Base-by-base conservation (phyloP, 1,140 invertebrate genomes). In the Orchesella cincta region DNA sequence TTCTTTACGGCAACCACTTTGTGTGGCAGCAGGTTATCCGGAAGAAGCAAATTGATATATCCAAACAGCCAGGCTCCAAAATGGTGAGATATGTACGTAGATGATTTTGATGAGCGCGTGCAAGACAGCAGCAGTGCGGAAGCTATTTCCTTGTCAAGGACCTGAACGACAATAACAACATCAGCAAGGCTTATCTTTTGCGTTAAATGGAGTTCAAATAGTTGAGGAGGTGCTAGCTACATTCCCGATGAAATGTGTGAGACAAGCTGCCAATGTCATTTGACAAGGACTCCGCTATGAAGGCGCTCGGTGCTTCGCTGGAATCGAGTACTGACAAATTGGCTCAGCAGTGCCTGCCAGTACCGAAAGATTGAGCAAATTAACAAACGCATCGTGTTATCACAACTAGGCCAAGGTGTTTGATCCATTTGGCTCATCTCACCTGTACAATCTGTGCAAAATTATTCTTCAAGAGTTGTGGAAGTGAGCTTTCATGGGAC, bases 391-490 rank as follows among this genome's bases (percentile, higher is more conserved):
- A 74, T 82, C 31, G 74, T 85, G 23, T 67, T 85, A 1, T 74
- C 81, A 1, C 70, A 83, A 0, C 80, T 84, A 0, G n/a, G 81
- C 84, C 81, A 76, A 80, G 14, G 78, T 86, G 23, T 86, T 83
- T 79, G 85, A 87, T 76, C 83, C 84, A 2, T 78, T 85, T 16
- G 85, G 18, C 83, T 85, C 51, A 34, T 86, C 12, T 71, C 83
- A 1, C 84, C 85, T 8, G 83, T 85, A 82, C 78, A 14, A 83
- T 86, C 31, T 81, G 81, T 36, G 64, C 79, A 26, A 86, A 85
- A 81, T 85, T 86, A 12, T 67, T 5, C 70, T 87, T 0, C 86
- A 86, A 81, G 76, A 84, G 3, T 80, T 85, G 16, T 86, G 85
- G 83, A 20, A 16, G 75, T 33, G 62, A 39, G 31, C 12, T 14